Evolutionary conservation across 2,888 invertebrate genomes (phyloP), one percentile per base, ranked within the genome.

Genomic region (Esperia sulphurella): DNA sequence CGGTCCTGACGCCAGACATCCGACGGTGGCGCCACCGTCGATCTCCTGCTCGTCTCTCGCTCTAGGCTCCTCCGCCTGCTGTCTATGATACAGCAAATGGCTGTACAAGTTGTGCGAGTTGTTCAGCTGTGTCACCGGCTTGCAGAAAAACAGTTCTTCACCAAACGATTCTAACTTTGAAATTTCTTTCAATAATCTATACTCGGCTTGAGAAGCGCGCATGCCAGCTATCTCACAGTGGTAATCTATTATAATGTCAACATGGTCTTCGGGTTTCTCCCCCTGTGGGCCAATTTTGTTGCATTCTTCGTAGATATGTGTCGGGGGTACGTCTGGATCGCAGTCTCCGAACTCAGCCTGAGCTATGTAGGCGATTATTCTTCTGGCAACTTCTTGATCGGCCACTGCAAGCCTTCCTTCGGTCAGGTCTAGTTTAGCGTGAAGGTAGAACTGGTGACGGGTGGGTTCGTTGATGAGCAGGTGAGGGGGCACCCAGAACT

Each of bases 401-500:
- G 92, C 90, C 8, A 94, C 93, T 48, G 93, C 92, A 12, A 96
- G 89, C 51, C 94, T 92, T 13, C 94, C 94, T 70, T 95, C 95
- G 43, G 93, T 85, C 57, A 95, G 83, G 74, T 96, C 96, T 39
- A 94, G 90, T 66, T 94, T 93, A 1, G 96, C 95, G 79, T 97
- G 95, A 58, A 96, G 92, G 75, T 95, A 97, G 82, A 97, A 97
- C 75, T 95, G 93, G 78, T 96, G 95, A 91, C 95, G 93, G 14
- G 96, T 96, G 38, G 93, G 93, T 72, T 96, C 96, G 80, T 96
- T 96, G 54, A 96, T 92, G 52, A 97, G 91, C 52, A 94, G 92
- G 81, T 97, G 96, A 2, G 96, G 96, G 2, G 96, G 96, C 41
- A 97, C 96, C 95, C 96, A 97, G 90, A 96, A 97, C 83, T 97